Evolutionary conservation across 2,888 invertebrate genomes (phyloP).

Genomic region (Drosophila histrio): DNA sequence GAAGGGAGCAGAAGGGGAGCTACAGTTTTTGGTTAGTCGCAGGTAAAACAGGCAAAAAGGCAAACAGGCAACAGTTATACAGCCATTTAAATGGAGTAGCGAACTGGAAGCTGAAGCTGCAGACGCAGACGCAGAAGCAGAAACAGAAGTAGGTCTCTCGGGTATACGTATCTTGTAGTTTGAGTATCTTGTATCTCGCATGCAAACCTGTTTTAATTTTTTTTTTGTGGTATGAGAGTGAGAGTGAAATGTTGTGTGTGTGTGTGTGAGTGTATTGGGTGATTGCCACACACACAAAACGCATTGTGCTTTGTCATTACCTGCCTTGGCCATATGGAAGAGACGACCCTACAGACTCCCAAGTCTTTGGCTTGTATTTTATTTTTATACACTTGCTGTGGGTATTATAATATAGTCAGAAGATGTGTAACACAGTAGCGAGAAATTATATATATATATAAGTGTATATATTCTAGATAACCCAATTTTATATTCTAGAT

Average conservation of each 20-base stretch:
- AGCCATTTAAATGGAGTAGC: conserved; percentile 69
- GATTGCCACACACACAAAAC: conserved; percentile 44
- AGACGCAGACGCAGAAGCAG: conserved; percentile 36
- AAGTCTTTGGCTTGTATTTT: neutral
- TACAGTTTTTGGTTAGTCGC: conserved; percentile 14
- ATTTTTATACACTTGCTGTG: no score
- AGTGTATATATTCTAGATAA: no score
- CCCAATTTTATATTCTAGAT: no score
- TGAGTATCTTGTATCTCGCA: conserved; percentile 8
- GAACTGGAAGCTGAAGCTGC: conserved; percentile 49
- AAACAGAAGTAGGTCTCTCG: conserved; percentile 57
- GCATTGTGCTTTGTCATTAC: conserved; percentile 66
- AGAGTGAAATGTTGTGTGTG: conserved; percentile 54
- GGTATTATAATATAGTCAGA: no score
- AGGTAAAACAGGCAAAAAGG: conserved; percentile 24
- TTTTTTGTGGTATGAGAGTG: conserved; percentile 46
- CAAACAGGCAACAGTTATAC: conserved; percentile 58
- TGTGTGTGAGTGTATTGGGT: conserved; percentile 22
- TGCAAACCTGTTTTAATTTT: conserved; percentile 60
- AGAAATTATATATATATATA: no score
- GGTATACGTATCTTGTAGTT: conserved; percentile 26
- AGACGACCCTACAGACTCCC: conserved; percentile 16
- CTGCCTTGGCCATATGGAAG: conserved; percentile 56
- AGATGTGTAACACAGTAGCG: no score
- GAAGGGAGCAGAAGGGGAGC: neutral